A percentile compares a stretch with the other conserved stretches of the same genome.
These are phyloP conservation scores for Pseudococcus jackbeardsleyi DNA, from an alignment of 2,888 invertebrate species.

Conservation along the genomic window DNA sequence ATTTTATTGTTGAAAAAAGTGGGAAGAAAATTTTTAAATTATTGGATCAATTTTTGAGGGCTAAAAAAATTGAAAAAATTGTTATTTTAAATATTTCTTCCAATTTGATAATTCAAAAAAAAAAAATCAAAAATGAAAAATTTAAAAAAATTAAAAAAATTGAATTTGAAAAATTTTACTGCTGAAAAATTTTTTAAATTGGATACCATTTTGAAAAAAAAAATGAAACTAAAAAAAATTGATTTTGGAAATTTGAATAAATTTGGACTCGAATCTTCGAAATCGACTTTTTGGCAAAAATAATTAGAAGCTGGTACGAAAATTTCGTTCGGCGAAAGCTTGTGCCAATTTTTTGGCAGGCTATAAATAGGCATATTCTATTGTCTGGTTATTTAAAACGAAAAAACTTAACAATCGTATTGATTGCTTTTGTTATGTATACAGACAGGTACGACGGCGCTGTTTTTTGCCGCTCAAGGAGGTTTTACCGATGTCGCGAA, in stretches of 20 bases:
- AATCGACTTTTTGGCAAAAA: too few relatives aligned
- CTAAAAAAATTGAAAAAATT: too few relatives aligned
- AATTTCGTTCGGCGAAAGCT: not conserved
- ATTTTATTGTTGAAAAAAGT: too few relatives aligned
- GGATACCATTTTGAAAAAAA: not conserved
- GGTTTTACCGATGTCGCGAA: conserved; percentile 88
- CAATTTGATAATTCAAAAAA: too few relatives aligned
- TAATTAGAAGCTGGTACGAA: not conserved
- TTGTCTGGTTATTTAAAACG: not conserved
- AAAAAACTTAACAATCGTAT: conserved; percentile 40
- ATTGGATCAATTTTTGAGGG: too few relatives aligned
- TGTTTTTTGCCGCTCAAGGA: conserved; percentile 95
- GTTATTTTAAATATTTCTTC: too few relatives aligned
- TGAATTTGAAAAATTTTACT: too few relatives aligned
- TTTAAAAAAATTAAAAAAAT: too few relatives aligned
- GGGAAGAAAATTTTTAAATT: too few relatives aligned
- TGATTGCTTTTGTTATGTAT: conserved; percentile 68
- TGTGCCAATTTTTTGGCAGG: conserved; percentile 23
- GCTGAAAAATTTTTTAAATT: too few relatives aligned
- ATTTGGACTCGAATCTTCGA: too few relatives aligned
- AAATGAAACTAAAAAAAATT: not conserved
- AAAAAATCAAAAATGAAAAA: too few relatives aligned
- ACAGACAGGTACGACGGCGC: conserved; percentile 91
- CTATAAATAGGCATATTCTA: conserved; percentile 16
- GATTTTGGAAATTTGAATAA: not conserved